Conservation (phyloP, 2,888 invertebrate genomes). For the Dasysyrphus albostriatus region DNA sequence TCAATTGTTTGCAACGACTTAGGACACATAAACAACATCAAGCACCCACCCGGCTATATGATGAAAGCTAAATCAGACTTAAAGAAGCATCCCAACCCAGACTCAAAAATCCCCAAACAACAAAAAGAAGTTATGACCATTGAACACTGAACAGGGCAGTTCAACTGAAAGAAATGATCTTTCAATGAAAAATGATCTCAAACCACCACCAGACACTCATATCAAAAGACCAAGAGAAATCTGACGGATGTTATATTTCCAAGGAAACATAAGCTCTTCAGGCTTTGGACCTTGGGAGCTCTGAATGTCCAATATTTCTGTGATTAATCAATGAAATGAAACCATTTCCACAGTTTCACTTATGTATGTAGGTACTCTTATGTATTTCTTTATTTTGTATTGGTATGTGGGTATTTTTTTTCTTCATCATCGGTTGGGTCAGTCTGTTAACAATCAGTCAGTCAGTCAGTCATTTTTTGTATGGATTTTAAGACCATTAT, state of each 20-base stretch:
- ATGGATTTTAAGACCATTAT: slow-evolving; percentile 69
- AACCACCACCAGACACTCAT: slow-evolving; percentile 42
- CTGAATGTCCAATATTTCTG: slow-evolving; percentile 71
- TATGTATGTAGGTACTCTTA: neutral
- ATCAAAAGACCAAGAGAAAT: slow-evolving; percentile 57
- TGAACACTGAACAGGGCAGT: slow-evolving; percentile 30
- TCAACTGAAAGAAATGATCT: slow-evolving; percentile 60
- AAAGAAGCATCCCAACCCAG: neutral
- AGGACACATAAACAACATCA: slow-evolving; percentile 9
- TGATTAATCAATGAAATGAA: slow-evolving; percentile 74
- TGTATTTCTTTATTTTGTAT: no score
- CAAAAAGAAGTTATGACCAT: neutral
- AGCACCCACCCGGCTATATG: slow-evolving; percentile 14
- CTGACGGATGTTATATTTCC: slow-evolving; percentile 42
- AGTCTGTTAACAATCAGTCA: slow-evolving; percentile 50
- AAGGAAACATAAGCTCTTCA: slow-evolving; percentile 57
- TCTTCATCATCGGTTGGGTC: slow-evolving; percentile 44
- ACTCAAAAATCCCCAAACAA: neutral
- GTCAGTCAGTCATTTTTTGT: slow-evolving; percentile 12
- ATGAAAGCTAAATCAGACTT: slow-evolving; percentile 32
- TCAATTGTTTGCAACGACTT: slow-evolving; percentile 45
- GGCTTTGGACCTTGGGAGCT: slow-evolving; percentile 2
- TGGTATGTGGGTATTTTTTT: neutral
- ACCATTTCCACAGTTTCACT: slow-evolving; percentile 41
- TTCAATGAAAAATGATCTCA: slow-evolving; percentile 70